These are phyloP conservation scores for Cyanoderma ruficeps DNA, from an alignment of 2,113 vertebrate genomes.

Conservation along the genomic window DNA sequence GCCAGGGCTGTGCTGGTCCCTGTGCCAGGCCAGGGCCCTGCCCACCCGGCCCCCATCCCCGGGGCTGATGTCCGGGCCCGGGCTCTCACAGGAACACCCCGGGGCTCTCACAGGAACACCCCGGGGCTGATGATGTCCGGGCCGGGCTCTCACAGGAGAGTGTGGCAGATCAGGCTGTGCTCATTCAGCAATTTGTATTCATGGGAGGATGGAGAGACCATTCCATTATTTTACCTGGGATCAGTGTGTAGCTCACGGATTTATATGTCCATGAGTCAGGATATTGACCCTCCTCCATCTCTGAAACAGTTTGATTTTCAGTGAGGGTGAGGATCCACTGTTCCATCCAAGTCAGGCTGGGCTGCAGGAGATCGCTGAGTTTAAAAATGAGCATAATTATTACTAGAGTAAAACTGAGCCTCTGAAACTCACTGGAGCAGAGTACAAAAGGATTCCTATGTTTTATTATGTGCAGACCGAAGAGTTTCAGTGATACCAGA, in stretches of 20 bases:
- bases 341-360: not conserved
- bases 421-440: not conserved
- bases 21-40: not conserved
- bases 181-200: not conserved
- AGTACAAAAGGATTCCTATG: not conserved
- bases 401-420: not conserved
- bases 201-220: not conserved
- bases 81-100: not conserved
- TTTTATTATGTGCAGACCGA: not conserved
- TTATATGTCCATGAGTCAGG: not conserved
- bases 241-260: not conserved
- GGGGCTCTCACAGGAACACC: no score
- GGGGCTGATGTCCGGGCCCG: not conserved
- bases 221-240: not conserved
- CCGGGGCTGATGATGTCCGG: no score
- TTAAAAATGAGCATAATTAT: not conserved
- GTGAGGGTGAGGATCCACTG: not conserved
- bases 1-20: not conserved
- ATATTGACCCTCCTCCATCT: not conserved
- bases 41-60: fast-evolving
- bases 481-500: not conserved
- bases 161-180: not conserved
- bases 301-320: not conserved
- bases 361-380: not conserved
- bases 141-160: no score